A percentile compares a stretch with the other conserved stretches of the same genome.
phyloP scores from a whole-genome alignment of 2,113 vertebrate genomes.

The Bufo bufo region DNA sequence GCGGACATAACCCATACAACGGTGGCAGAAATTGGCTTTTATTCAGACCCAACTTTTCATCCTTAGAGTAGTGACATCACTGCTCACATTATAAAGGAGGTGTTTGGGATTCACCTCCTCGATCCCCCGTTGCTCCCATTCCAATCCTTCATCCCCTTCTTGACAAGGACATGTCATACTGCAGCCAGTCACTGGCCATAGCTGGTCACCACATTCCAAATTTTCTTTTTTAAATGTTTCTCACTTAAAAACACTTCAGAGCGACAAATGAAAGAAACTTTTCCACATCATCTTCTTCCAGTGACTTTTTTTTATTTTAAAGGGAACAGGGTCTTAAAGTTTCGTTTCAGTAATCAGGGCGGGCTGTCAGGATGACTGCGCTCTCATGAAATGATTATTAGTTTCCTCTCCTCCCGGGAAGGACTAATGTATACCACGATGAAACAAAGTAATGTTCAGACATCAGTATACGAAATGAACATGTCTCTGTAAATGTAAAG shows the following conservation, averaged over 20 bases:
- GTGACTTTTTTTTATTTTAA: neutral
- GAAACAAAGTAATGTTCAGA: neutral
- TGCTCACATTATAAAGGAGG: no score
- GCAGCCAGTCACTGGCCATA: no score
- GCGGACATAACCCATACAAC: no score
- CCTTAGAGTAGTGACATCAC: no score
- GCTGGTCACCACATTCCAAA: no score
- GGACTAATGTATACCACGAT: neutral
- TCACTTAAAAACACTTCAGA: neutral
- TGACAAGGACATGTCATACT: no score
- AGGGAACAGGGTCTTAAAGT: neutral
- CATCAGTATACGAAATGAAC: slow-evolving; percentile 5
- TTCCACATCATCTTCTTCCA: neutral
- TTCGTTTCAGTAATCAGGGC: neutral
- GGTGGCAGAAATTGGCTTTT: no score
- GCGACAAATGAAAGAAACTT: neutral
- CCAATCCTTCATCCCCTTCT: no score
- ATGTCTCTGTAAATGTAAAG: neutral
- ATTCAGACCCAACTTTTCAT: no score
- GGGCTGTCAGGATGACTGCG: neutral
- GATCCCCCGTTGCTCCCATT: no score
- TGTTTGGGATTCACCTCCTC: no score
- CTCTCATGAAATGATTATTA: slow-evolving; percentile 5
- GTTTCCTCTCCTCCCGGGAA: neutral
- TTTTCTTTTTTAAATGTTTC: no score